Evolutionary conservation across 2,888 invertebrate genomes (phyloP).

Genomic region (Hyposoter didymator): DNA sequence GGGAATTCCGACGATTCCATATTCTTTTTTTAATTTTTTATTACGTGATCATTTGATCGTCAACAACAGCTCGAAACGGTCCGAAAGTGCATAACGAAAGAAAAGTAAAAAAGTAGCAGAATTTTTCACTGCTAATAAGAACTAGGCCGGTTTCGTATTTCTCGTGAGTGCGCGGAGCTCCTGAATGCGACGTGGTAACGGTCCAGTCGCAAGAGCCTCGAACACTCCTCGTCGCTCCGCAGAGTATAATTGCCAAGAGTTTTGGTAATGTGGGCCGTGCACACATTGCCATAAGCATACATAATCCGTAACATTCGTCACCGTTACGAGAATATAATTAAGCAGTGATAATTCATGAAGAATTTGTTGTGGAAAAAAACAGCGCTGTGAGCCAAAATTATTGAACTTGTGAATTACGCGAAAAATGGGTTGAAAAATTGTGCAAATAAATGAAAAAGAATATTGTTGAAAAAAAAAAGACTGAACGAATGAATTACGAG

Average conservation of each 20-base stretch:
- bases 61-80: background rate
- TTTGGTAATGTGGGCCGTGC: conserved; percentile 44
- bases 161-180: background rate
- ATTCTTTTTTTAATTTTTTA: no score
- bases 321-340: conserved; percentile 55
- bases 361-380: conserved; percentile 7
- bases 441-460: background rate
- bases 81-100: background rate
- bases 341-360: conserved; percentile 28
- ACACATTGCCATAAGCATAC: background rate
- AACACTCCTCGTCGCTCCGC: background rate
- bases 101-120: background rate
- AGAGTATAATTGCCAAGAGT: conserved; percentile 55
- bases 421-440: background rate
- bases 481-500: background rate
- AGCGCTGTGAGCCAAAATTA: background rate
- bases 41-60: background rate
- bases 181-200: conserved; percentile 40
- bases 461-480: conserved; percentile 11
- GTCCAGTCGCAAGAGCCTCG: conserved; percentile 19
- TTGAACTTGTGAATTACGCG: background rate
- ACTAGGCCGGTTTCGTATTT: conserved; percentile 29
- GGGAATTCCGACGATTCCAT: no score
- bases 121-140: conserved; percentile 17
- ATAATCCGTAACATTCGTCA: conserved; percentile 41